A percentile compares a stretch with the other conserved stretches of the same genome.
phyloP scores from a whole-genome alignment of 2,113 vertebrate genomes.

The Pipa parva region DNA sequence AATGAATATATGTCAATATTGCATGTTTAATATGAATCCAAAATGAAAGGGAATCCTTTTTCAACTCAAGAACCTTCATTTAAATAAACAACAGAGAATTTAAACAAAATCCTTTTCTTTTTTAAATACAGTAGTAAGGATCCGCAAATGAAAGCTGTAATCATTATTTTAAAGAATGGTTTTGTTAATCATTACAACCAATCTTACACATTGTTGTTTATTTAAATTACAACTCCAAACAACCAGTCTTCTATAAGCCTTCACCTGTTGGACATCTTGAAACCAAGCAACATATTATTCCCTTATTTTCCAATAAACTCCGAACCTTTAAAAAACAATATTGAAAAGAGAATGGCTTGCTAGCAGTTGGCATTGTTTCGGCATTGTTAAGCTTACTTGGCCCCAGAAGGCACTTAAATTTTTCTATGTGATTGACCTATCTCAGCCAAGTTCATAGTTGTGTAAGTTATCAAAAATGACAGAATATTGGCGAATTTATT shows the following conservation, averaged over 20 bases:
- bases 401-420: slow-evolving; percentile 32
- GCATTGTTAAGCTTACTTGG: slow-evolving; percentile 40
- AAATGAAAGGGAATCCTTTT: too few species aligned
- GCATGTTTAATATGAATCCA: too few species aligned
- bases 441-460: slow-evolving; percentile 37
- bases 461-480: slow-evolving; percentile 40
- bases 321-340: slow-evolving; percentile 27
- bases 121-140: too few species aligned
- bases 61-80: too few species aligned
- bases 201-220: too few species aligned
- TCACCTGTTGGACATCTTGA: slow-evolving; percentile 35
- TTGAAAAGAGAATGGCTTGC: slow-evolving; percentile 28
- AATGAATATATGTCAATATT: too few species aligned
- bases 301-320: slow-evolving; percentile 21
- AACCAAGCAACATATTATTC: slow-evolving; percentile 32
- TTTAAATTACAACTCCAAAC: neutral
- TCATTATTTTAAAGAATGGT: too few species aligned
- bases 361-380: slow-evolving; percentile 23
- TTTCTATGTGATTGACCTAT: slow-evolving; percentile 31
- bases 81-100: too few species aligned
- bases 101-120: too few species aligned
- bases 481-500: slow-evolving; percentile 31
- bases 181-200: too few species aligned
- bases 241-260: neutral
- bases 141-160: too few species aligned